Base-by-base conservation (phyloP, 2,797 vertebrate genomes). In the Syndactyla subalaris region DNA sequence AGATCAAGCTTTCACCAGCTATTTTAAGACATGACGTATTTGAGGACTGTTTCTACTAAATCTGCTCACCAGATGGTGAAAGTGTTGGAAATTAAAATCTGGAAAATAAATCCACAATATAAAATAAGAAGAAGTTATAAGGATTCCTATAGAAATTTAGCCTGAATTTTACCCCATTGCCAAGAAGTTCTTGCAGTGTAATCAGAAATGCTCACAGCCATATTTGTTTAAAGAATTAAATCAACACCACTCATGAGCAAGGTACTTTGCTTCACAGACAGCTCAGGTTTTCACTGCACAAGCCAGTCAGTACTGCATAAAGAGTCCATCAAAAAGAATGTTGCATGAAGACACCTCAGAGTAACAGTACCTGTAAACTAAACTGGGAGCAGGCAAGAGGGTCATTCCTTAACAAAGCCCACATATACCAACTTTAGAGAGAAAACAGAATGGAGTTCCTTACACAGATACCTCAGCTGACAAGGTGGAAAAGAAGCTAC, bases 171-270 rank as follows among this genome's bases (percentile, higher is more conserved):
- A 55, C 62, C 63, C n/a, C 39, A 41, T 1, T 18, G 66, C 63
- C 58, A 75, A 88, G 24, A 75, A 81, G 22, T 61, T 68, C 74
- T 88, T 79, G 32, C n/a, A 66, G 38, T 8, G 27, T 74, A 79
- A 89, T 65, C 39, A 36, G 24, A 79, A 88, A 27, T 15, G 32
- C 38, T 70, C 48, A 95, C 6, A 57, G 38, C 23, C 41, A 0
- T 46, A 45, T 61, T 71, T 77, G n/a, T 73, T 88, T 65, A 70
- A 83, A 94, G 63, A 54, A 82, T 74, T 71, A 81, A 90, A 92
- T 82, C 30, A 68, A 26, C 12, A 12, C 34, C 39, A 79, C 30
- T 86, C 41, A 65, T 22, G 41, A 82, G 55, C 49, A 67, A 83
- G 45, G 27, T 30, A 67, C 4, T 12, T 34, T 14, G 61, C 75